phyloP scores from a whole-genome alignment of 1,140 invertebrate genomes.

The Hycleus cichorii region DNA sequence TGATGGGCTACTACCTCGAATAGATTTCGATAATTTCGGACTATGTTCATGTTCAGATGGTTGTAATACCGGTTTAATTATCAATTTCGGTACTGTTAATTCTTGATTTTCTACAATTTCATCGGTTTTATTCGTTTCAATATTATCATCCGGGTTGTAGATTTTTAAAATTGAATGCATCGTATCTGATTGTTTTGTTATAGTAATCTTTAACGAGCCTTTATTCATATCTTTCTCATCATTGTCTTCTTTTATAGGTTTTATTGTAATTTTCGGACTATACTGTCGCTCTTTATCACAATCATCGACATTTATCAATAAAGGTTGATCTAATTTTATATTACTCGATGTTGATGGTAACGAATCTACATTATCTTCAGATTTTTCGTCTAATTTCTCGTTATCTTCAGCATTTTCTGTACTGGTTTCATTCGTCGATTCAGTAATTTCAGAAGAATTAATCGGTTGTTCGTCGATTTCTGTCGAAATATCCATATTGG shows the following conservation, averaged over 20 bases:
- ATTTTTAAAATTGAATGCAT: constrained; percentile 38
- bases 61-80: constrained; percentile 34
- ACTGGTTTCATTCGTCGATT: neutral
- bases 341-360: neutral
- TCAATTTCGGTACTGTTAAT: constrained; percentile 33
- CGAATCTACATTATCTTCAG: neutral
- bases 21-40: constrained; percentile 28
- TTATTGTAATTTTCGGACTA: constrained; percentile 38
- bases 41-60: constrained; percentile 25
- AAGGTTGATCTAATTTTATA: constrained; percentile 8
- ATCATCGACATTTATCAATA: constrained; percentile 25
- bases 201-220: constrained; percentile 37
- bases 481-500: neutral
- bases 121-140: neutral
- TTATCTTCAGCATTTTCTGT: neutral
- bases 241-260: constrained; percentile 29
- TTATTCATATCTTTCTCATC: constrained; percentile 27
- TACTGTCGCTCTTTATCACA: constrained; percentile 24
- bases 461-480: neutral
- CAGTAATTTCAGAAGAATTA: too few species aligned
- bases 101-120: constrained; percentile 12
- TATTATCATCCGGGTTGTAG: constrained; percentile 27
- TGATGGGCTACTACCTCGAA: constrained; percentile 14
- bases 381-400: neutral
- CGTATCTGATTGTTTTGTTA: constrained; percentile 38